Percentiles rank a stretch among this genome's conserved stretches.
phyloP scores from a whole-genome alignment of 2,113 vertebrate species.

The Anarhynchus alexandrinus region DNA sequence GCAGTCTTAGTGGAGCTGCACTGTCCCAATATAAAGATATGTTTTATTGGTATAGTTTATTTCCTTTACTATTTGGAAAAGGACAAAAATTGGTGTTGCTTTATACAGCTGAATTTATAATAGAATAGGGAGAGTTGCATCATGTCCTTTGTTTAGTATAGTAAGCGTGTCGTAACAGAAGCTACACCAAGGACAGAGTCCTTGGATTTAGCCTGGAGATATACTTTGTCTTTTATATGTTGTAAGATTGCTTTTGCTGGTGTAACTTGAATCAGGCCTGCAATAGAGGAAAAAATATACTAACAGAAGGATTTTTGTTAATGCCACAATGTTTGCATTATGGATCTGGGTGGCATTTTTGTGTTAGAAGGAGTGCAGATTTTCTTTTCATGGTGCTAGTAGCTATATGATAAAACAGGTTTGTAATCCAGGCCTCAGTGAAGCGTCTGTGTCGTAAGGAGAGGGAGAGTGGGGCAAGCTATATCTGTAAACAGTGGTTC shows the following conservation, averaged over 20 bases:
- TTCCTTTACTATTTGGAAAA: background rate
- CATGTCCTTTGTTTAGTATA: background rate
- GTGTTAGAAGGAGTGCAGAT: background rate
- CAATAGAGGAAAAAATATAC: background rate
- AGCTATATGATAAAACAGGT: background rate
- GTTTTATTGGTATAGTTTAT: background rate
- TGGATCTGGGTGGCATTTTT: background rate
- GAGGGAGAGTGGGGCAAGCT: background rate
- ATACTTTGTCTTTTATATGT: background rate
- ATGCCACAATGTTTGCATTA: background rate
- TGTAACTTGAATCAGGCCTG: background rate
- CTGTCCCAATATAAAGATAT: background rate
- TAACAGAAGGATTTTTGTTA: background rate
- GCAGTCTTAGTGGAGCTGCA: background rate
- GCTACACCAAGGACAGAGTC: background rate
- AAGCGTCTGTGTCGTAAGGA: conserved; percentile 9
- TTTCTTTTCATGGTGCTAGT: background rate
- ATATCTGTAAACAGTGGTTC: background rate
- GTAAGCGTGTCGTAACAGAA: background rate
- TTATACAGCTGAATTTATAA: background rate
- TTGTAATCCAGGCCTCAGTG: background rate
- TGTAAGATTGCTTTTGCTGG: background rate
- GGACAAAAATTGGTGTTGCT: background rate
- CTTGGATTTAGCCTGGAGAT: background rate
- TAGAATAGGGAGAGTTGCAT: background rate